These are phyloP conservation scores for Chrysolina oricalcia DNA, from an alignment of 2,888 invertebrate species.

Conservation along the genomic window DNA sequence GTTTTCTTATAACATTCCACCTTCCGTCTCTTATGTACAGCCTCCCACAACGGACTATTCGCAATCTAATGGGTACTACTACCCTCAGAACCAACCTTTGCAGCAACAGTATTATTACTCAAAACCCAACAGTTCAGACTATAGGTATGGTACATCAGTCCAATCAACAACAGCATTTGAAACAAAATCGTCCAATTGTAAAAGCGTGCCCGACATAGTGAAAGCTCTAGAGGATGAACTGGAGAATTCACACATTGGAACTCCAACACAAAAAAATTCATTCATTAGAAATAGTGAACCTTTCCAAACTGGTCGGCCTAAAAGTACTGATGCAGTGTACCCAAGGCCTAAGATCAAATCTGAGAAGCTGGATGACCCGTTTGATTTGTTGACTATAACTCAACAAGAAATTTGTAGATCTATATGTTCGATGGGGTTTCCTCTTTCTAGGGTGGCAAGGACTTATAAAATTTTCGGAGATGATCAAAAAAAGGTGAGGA, in stretches of 20 bases:
- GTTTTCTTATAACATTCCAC: slow-evolving; percentile 58
- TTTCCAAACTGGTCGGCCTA: slow-evolving; percentile 51
- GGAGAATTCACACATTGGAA: slow-evolving; percentile 63
- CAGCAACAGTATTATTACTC: slow-evolving; percentile 43
- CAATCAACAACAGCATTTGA: slow-evolving; percentile 31
- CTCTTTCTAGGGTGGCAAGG: slow-evolving; percentile 84
- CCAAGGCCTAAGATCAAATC: slow-evolving; percentile 55
- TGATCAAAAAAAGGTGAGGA: slow-evolving; percentile 87
- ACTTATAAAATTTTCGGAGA: slow-evolving; percentile 85
- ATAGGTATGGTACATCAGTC: slow-evolving; percentile 30
- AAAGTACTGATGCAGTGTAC: slow-evolving; percentile 58
- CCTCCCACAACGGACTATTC: slow-evolving; percentile 48
- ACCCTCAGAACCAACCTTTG: slow-evolving; percentile 37
- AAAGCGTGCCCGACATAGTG: slow-evolving; percentile 81
- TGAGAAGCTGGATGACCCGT: slow-evolving; percentile 68
- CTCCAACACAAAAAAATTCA: slow-evolving; percentile 49
- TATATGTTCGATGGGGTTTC: slow-evolving; percentile 92
- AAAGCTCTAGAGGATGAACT: slow-evolving; percentile 83
- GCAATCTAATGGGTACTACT: slow-evolving; percentile 55
- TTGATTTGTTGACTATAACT: slow-evolving; percentile 72
- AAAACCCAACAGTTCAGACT: slow-evolving; percentile 34
- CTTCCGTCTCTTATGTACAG: slow-evolving; percentile 47
- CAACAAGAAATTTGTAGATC: slow-evolving; percentile 81
- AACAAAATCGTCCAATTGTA: slow-evolving; percentile 51
- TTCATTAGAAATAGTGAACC: slow-evolving; percentile 42